Evolutionary conservation across 2,797 vertebrate species (phyloP).

Genomic region (Hipposideros larvatus): DNA sequence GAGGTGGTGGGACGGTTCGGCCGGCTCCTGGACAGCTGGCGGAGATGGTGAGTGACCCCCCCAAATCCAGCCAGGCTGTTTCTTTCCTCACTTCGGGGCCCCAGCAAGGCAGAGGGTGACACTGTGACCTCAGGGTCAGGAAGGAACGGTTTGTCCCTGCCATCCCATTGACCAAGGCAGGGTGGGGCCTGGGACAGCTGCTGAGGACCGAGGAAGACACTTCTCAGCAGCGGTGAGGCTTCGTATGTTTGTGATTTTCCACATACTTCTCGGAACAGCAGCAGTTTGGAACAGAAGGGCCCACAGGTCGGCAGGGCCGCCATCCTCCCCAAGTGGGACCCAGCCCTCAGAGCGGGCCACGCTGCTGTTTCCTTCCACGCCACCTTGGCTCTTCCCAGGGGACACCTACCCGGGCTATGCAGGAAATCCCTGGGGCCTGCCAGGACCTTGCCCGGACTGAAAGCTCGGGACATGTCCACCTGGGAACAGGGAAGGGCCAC

Average conservation of each 20-base stretch:
- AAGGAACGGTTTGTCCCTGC: fast-evolving
- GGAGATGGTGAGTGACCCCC: not conserved
- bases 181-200: not conserved
- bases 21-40: not conserved
- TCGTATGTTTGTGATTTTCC: not conserved
- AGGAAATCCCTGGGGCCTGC: not conserved
- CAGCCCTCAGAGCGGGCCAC: not conserved
- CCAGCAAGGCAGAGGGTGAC: not conserved
- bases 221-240: not conserved
- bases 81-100: not conserved
- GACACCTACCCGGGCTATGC: not conserved
- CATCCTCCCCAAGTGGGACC: not conserved
- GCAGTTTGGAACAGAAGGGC: not conserved
- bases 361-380: too few species aligned
- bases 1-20: not conserved
- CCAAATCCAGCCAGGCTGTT: not conserved
- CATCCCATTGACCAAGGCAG: fast-evolving
- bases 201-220: not conserved
- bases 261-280: not conserved
- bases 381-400: not conserved
- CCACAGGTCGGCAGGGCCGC: fast-evolving
- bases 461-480: fast-evolving
- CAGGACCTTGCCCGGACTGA: not conserved
- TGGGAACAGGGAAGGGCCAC: not conserved
- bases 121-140: too few species aligned